Evolutionary conservation across 1,140 invertebrate species (phyloP).

Genomic region (Aphaenogaster floridana): DNA sequence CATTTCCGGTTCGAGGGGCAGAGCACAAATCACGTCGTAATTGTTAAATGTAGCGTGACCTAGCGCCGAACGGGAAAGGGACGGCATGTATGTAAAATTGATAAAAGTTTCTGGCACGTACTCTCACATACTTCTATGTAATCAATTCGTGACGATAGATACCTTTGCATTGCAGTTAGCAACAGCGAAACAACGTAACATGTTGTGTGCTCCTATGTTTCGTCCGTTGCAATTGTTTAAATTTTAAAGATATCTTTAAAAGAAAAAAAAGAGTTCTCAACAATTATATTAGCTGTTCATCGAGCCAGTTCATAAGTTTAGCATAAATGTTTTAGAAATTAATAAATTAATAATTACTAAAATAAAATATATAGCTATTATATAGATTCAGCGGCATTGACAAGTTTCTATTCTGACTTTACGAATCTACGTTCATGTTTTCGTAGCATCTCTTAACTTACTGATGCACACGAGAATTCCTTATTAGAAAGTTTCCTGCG

Average conservation of each 20-base stretch:
- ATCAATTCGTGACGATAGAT: slow-evolving; percentile 51
- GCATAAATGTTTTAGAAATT: neutral
- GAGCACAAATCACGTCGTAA: slow-evolving; percentile 78
- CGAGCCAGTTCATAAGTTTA: neutral
- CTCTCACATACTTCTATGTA: slow-evolving; percentile 22
- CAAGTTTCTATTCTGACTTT: neutral
- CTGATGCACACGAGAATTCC: neutral
- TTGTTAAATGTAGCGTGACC: slow-evolving; percentile 81
- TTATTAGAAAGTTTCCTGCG: slow-evolving; percentile 21
- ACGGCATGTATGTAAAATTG: slow-evolving; percentile 74
- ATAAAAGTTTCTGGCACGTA: slow-evolving; percentile 70
- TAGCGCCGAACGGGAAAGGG: slow-evolving; percentile 63
- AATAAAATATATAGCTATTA: neutral
- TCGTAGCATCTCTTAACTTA: slow-evolving; percentile 38
- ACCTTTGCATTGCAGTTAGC: slow-evolving; percentile 30
- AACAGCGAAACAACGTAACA: neutral
- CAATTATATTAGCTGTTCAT: neutral
- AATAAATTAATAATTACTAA: neutral
- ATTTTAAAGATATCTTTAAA: neutral
- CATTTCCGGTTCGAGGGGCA: slow-evolving; percentile 78
- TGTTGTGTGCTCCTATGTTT: neutral
- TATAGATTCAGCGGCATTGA: neutral
- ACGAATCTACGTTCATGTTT: slow-evolving; percentile 3
- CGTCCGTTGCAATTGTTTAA: neutral
- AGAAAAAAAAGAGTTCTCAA: neutral